Base-by-base conservation (phyloP, 2,113 vertebrate species). In the Ptilorrhoa leucosticta region DNA sequence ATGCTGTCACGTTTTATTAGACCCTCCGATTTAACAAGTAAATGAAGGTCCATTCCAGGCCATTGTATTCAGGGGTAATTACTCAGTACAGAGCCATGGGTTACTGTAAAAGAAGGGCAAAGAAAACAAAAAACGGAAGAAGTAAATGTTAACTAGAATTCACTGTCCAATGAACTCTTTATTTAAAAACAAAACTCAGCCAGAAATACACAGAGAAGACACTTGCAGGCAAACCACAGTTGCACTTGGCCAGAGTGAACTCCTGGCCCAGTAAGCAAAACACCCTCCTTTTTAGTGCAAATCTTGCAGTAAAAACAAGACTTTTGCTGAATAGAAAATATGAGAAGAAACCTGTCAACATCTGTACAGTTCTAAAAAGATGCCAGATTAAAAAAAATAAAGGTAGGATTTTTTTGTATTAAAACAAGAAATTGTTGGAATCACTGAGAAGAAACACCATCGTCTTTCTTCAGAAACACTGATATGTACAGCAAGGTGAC, bases 21-120 rank as follows among this genome's bases (percentile, higher is more conserved):
- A 98, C 98, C 97, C 97, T 98, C 97, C 88, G 95, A 94, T 97
- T 95, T 94, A 97, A 97, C 96, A 98, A 98, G 97, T 98, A 98
- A 98, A 97, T 97, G 97, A 97, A 98, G 97, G 98, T 98, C 97
- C 97, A 98, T 97, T 98, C 98, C 98, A 98, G 98, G 97, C 97
- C 98, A 98, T 98, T 98, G 98, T 94, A 98, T 98, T 97, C 97
- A 35, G 97, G 97, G 97, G 95, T 97, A 98, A 98, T 98, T 99
- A 99, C 98, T 99, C 99, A 98, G 99, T 99, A 99, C 99, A 99
- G 98, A 99, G 99, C 99, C 99, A 99, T 97, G 99, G 99, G 96
- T 99, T 99, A 99, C 99, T 99, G 99, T 98, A 99, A 99, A 99
- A 99, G 98, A 99, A 99, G 98, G 98, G 98, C 98, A 98, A 98